phyloP scores from a whole-genome alignment of 2,888 invertebrate species.

The Drosophila conformis region DNA sequence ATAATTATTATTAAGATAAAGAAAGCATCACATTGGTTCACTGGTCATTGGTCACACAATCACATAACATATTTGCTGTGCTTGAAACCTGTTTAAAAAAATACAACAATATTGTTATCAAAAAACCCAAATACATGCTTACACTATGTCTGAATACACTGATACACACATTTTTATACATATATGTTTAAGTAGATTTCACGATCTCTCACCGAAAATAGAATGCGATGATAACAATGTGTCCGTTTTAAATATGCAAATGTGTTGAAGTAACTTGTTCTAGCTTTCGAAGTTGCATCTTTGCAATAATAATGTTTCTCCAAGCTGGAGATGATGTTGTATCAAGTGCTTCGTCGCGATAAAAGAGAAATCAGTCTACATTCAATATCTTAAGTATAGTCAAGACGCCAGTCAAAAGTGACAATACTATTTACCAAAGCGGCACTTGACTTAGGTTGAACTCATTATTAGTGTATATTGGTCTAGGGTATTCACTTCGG shows the following conservation, averaged over 20 bases:
- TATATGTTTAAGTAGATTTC: conserved; percentile 16
- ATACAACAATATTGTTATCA: conserved; percentile 11
- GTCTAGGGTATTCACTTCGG: not conserved
- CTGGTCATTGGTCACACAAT: conserved; percentile 8
- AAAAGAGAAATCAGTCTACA: not conserved
- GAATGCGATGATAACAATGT: conserved; percentile 41
- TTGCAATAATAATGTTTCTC: not conserved
- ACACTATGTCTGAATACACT: not conserved
- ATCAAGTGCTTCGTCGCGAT: not conserved
- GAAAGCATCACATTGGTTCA: not conserved
- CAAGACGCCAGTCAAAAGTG: not conserved
- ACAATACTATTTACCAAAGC: not conserved
- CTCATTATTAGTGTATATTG: not conserved
- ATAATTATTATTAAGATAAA: not conserved
- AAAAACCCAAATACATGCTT: conserved; percentile 1
- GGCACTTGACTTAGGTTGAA: not conserved
- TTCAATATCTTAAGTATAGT: too few relatives aligned
- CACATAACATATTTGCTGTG: not conserved
- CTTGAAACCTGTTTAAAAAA: conserved; percentile 38
- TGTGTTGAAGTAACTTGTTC: conserved; percentile 25
- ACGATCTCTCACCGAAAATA: conserved; percentile 23
- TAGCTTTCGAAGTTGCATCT: not conserved
- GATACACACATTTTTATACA: not conserved
- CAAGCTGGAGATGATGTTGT: conserved; percentile 4
- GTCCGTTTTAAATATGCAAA: not conserved